Base-by-base conservation (phyloP, 1,140 invertebrate genomes). In the Eciton burchellii region DNA sequence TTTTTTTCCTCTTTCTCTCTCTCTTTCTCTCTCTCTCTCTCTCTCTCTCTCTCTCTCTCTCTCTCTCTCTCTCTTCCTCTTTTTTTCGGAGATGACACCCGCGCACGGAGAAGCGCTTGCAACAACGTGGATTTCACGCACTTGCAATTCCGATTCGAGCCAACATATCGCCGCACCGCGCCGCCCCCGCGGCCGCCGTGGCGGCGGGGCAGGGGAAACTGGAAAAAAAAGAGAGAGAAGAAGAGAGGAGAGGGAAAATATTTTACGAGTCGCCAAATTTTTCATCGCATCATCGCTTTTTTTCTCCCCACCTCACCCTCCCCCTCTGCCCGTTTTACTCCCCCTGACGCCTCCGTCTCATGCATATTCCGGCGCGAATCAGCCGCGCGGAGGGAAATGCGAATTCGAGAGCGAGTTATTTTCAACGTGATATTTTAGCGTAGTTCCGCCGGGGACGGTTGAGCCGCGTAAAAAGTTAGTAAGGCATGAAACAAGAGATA, bases 371-470 rank as follows among this genome's bases (percentile, higher is more conserved):
- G 35, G 63, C 74, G n/a, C n/a, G 68, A 79, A 79, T 79, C 74
- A 79, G 63, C 63, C 74, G 49, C 74, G 52, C 74, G 24, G 49
- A 41, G 74, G 56, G 63, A 70, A 79, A 79, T 79, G 63, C 52
- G 74, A 79, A 79, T 79, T 79, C 62, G 74, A 79, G 74, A 68
- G 74, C 74, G 74, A 79, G 74, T 79, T 79, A 79, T 79, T 79
- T 79, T 57, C 74, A 79, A 79, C 49, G 74, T 79, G 74, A 79
- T 79, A 79, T 79, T 79, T 79, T 79, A 79, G 41, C 63, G 63
- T 49, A 63, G 49, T 45, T 68, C 52, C 49, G n/a, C 63, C 21
- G 49, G 49, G 72, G 49, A 79, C 63, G 52, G 63, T 45, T 63
- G 68, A 68, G 74, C 74, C 62, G 62, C 62, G 62, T 77, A 77